These are phyloP conservation scores for Electrona antarctica DNA, from an alignment of 2,113 vertebrate species.

Conservation along the genomic window DNA sequence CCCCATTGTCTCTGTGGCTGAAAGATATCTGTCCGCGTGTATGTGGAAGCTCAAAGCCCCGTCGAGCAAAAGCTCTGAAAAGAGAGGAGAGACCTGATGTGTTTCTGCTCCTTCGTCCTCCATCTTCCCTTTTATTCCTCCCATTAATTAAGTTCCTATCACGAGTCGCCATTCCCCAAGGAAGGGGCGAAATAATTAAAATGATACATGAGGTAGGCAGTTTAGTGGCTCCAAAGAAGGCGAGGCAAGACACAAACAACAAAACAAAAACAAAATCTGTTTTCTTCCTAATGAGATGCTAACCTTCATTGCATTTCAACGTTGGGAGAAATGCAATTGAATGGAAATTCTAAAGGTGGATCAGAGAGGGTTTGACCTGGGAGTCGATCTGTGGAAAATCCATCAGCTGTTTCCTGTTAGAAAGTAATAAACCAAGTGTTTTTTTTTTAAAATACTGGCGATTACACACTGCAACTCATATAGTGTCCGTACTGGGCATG, in stretches of 20 bases:
- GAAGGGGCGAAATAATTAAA: slow-evolving; percentile 82
- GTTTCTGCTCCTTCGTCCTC: slow-evolving; percentile 15
- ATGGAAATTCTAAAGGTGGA: not conserved
- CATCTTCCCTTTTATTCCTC: slow-evolving; percentile 65
- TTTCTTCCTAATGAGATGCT: slow-evolving; percentile 11
- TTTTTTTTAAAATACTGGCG: no score
- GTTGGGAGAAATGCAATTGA: no score
- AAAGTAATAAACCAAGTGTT: no score
- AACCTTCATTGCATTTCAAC: not conserved
- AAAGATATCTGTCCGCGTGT: not conserved
- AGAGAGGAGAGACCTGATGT: slow-evolving; percentile 70
- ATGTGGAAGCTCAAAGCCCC: not conserved
- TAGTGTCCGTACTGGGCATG: no score
- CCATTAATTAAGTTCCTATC: slow-evolving; percentile 81
- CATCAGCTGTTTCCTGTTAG: not conserved
- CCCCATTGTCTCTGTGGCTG: slow-evolving; percentile 35
- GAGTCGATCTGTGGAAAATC: not conserved
- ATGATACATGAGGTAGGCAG: slow-evolving; percentile 77
- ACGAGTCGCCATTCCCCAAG: slow-evolving; percentile 65
- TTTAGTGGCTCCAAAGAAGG: slow-evolving; percentile 71
- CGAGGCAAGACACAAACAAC: slow-evolving; percentile 8
- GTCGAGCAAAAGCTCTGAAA: slow-evolving; percentile 20
- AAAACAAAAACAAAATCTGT: slow-evolving; percentile 31
- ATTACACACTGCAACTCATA: no score
- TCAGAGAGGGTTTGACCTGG: not conserved